A percentile compares a stretch with the other conserved stretches of the same genome.
Conservation (phyloP, 2,797 vertebrate genomes). For the Australoheros facetus region DNA sequence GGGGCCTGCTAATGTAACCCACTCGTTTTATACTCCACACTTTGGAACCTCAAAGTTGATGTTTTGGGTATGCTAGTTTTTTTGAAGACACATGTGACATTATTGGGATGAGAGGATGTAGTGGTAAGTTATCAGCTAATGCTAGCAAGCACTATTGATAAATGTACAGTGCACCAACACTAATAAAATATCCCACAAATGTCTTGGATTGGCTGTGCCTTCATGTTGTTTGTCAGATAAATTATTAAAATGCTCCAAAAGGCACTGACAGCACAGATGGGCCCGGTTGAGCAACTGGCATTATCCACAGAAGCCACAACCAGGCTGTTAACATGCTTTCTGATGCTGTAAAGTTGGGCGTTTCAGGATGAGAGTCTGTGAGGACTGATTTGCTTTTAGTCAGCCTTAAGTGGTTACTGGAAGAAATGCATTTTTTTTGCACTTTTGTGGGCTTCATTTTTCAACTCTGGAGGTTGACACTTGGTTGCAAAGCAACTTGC, state of each 20-base stretch:
- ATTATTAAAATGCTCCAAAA: not conserved
- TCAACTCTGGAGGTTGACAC: not conserved
- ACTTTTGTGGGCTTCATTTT: not conserved
- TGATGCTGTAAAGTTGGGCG: not conserved
- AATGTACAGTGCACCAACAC: not conserved
- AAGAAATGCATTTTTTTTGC: not conserved
- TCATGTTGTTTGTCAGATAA: not conserved
- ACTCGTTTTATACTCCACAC: no score
- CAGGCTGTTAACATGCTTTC: fast-evolving
- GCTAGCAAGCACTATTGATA: not conserved
- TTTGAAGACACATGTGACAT: not conserved
- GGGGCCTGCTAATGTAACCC: no score
- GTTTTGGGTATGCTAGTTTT: not conserved
- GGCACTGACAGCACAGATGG: not conserved
- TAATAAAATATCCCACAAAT: not conserved
- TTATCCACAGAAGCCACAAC: not conserved
- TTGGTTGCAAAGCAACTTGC: no score
- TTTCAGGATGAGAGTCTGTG: not conserved
- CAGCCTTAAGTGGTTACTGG: not conserved
- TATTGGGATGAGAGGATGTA: not conserved
- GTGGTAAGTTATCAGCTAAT: fast-evolving
- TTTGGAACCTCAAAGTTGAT: no score
- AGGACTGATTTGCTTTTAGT: not conserved
- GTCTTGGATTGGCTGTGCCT: not conserved
- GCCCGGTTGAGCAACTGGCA: not conserved